A percentile compares a stretch with the other conserved stretches of the same genome.
Conservation (phyloP, 2,113 vertebrate species). For the Lycaon pictus region DNA sequence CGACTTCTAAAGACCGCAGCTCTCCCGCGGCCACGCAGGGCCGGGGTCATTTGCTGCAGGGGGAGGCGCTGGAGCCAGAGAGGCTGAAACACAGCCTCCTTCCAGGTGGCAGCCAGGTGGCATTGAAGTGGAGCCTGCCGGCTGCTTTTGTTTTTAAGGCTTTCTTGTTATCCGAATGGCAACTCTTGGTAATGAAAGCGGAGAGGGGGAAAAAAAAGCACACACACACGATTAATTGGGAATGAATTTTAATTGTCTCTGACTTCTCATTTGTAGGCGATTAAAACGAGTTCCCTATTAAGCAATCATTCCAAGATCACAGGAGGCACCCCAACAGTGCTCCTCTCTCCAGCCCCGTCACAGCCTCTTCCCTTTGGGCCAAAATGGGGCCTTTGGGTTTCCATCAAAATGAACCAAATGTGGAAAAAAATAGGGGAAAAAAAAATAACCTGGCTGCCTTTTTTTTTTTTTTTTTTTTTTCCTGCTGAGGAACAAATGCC, state of each 20-base stretch:
- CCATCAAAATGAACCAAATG: slow-evolving; percentile 20
- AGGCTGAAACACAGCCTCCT: neutral
- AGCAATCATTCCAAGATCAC: slow-evolving; percentile 5
- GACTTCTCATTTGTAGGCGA: slow-evolving; percentile 78
- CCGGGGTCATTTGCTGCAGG: fast-evolving
- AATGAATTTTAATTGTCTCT: slow-evolving; percentile 82
- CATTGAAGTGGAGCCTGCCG: neutral
- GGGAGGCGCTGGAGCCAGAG: neutral
- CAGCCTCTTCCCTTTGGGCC: neutral
- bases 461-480: too few relatives aligned
- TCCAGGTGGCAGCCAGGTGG: neutral
- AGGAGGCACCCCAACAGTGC: neutral
- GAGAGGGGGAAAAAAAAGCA: slow-evolving; percentile 65
- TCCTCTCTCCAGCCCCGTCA: neutral
- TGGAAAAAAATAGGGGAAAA: neutral
- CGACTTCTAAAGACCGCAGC: neutral
- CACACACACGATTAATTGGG: slow-evolving; percentile 72
- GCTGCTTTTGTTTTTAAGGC: slow-evolving; percentile 8
- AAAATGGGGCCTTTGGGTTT: slow-evolving; percentile 19
- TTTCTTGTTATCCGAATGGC: slow-evolving; percentile 57
- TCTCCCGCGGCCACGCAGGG: fast-evolving
- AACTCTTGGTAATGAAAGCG: slow-evolving; percentile 80
- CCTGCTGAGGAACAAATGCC: neutral
- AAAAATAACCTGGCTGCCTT: neutral
- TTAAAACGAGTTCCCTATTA: slow-evolving; percentile 76